phyloP scores from a whole-genome alignment of 2,113 vertebrate species.

The Caranx melampygus region DNA sequence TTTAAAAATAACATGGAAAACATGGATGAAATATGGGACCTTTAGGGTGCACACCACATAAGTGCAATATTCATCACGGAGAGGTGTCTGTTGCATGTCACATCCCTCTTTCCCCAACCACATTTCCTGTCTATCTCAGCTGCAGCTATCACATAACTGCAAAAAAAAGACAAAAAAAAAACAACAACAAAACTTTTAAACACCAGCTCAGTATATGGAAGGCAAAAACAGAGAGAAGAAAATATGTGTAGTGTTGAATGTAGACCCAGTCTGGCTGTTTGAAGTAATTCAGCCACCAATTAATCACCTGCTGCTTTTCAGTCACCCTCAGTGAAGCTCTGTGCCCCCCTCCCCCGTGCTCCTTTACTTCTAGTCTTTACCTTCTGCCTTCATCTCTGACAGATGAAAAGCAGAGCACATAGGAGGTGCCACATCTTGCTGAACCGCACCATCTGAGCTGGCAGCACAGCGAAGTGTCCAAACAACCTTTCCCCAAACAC shows the following conservation, averaged over 20 bases:
- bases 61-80: too few species aligned
- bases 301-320: conserved; percentile 56
- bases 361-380: conserved; percentile 11
- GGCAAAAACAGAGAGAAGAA: background rate
- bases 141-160: background rate
- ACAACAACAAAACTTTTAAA: background rate
- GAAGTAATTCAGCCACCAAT: conserved; percentile 35
- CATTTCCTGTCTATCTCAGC: background rate
- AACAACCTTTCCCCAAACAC: conserved; percentile 61
- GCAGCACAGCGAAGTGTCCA: conserved; percentile 55
- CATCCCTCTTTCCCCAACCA: too few species aligned
- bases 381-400: conserved; percentile 27
- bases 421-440: conserved; percentile 42
- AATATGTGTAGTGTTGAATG: conserved; percentile 5
- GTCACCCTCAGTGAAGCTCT: conserved; percentile 17
- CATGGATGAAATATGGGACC: too few species aligned
- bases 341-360: too few species aligned
- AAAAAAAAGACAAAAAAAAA: background rate
- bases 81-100: background rate
- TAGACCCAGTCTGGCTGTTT: conserved; percentile 19
- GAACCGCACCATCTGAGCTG: conserved; percentile 44
- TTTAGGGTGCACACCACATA: too few species aligned
- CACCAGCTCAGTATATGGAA: background rate
- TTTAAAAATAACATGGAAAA: too few species aligned
- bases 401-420: conserved; percentile 52